Evolutionary conservation across 2,113 vertebrate genomes (phyloP), one percentile per base, ranked within the genome.

Genomic region (Chunga burmeisteri): DNA sequence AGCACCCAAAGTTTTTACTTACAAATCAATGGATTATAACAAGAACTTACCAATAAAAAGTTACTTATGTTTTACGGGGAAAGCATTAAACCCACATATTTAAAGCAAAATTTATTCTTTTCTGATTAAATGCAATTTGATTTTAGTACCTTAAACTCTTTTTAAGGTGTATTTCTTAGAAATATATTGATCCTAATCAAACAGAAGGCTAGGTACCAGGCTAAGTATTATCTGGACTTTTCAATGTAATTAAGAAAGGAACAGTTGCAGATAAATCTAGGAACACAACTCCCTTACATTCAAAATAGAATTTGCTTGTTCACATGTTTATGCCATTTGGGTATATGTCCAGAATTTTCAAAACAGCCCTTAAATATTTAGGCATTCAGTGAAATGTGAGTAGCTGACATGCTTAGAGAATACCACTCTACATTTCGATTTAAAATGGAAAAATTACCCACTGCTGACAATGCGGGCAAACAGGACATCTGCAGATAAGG

Each of bases 401-500:
- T 25, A 86, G 29, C 5, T 91, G 55, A 81, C n/a, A 26, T 38
- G 52, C 50, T 91, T 70, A 66, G 63, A 89, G 90, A 94, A 96
- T 67, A 78, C 29, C 50, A 30, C 20, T 34, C 21, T 70, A 62
- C 7, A 78, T 78, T 77, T 66, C 68, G 53, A 86, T 86, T 70
- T 67, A 36, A 83, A 93, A 78, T 1, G 81, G 89, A 77, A 81
- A 91, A 86, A 78, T 59, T 53, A 65, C 7, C 62, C 53, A 36
- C 55, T 53, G 22, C 32, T 95, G 85, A 88, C 90, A 90, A 94
- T 77, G 90, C 53, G 27, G 90, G 87, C 63, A 90, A 94, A 95
- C 96, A 96, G 71, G 96, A 94, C 82, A 77, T 26, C 49, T 90
- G 75, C 25, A 96, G 87, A 90, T 90, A 96, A 95, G 79, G 62